Conservation (phyloP, 2,888 invertebrate species). For the Lysandra bellargus region DNA sequence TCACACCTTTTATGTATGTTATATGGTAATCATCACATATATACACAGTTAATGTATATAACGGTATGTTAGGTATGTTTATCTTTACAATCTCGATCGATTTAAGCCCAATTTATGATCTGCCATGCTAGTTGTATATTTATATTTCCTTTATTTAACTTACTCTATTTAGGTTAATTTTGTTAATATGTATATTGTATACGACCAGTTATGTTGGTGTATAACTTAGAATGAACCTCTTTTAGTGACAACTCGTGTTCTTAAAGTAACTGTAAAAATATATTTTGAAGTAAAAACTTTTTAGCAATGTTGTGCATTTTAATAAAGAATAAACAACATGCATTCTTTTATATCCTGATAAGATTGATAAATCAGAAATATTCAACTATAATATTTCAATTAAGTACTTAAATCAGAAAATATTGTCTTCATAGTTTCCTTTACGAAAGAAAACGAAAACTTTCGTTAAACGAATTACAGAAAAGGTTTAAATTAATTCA, state of each 20-base stretch:
- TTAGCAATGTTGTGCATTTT: too few species aligned
- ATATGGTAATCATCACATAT: neutral
- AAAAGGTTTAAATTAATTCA: neutral
- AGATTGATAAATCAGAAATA: too few species aligned
- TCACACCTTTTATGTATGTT: conserved; percentile 3
- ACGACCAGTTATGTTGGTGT: neutral
- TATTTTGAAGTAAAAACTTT: too few species aligned
- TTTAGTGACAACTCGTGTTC: neutral
- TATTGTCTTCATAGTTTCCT: neutral
- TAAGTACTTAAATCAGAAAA: too few species aligned
- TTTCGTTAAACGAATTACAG: neutral
- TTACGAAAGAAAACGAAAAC: neutral
- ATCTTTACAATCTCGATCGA: conserved; percentile 9
- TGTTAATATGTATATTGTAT: neutral
- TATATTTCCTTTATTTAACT: conserved; percentile 12
- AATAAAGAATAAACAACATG: too few species aligned
- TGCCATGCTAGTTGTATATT: neutral
- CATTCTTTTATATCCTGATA: too few species aligned
- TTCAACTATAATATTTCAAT: too few species aligned
- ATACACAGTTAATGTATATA: neutral
- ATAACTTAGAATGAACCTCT: neutral
- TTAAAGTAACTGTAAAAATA: neutral
- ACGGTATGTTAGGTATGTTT: neutral
- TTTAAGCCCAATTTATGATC: conserved; percentile 8
- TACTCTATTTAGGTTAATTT: neutral